phyloP scores from a whole-genome alignment of 2,888 invertebrate species.

The Aleiodes testaceus region DNA sequence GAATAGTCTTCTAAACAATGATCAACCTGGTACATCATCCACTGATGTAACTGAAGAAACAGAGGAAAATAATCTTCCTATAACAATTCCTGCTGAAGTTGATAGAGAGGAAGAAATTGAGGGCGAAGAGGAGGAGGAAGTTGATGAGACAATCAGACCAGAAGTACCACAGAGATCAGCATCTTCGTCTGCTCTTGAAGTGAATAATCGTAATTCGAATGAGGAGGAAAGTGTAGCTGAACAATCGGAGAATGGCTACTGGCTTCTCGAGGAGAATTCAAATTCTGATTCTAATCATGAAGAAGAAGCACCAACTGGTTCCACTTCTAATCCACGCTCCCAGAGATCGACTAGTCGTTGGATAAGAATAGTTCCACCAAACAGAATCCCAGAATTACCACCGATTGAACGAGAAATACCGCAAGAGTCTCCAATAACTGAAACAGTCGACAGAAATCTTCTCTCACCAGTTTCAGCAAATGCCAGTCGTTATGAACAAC shows the following conservation, averaged over 20 bases:
- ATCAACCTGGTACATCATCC: too few relatives aligned
- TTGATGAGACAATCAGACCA: background rate
- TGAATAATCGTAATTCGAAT: conserved; percentile 34
- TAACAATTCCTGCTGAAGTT: background rate
- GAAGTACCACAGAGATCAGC: background rate
- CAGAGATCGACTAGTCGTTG: conserved; percentile 63
- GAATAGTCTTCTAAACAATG: too few relatives aligned
- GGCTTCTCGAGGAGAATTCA: conserved; percentile 67
- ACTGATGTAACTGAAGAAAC: too few relatives aligned
- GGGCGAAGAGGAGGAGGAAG: background rate
- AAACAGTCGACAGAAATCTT: conserved; percentile 47
- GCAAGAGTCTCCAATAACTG: background rate
- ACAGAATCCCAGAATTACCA: conserved; percentile 44
- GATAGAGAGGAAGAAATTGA: conserved; percentile 9
- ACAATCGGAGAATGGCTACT: conserved; percentile 67
- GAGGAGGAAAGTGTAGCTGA: conserved; percentile 55
- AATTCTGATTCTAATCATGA: conserved; percentile 67
- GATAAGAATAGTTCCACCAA: conserved; percentile 61
- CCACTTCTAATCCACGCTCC: conserved; percentile 50
- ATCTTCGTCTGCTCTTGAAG: background rate
- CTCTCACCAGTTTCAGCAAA: conserved; percentile 62
- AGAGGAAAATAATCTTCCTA: background rate
- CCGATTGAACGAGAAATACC: conserved; percentile 34
- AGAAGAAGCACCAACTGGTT: conserved; percentile 52
- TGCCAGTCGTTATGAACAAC: conserved; percentile 61